phyloP scores from a whole-genome alignment of 1,140 invertebrate genomes.

The Drosophila watanabei region DNA sequence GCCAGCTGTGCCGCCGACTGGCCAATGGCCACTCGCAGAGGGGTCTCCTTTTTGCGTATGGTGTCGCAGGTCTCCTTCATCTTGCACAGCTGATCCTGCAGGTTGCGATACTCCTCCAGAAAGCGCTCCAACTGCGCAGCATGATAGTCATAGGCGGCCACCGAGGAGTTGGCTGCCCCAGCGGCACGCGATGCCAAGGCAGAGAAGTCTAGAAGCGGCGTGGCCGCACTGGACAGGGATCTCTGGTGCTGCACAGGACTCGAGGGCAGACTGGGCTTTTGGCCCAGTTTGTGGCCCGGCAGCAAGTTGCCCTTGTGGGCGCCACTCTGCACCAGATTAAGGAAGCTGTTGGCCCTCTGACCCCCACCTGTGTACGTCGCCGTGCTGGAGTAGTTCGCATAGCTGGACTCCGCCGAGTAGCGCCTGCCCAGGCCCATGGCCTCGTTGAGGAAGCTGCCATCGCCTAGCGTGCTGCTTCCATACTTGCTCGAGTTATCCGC shows the following conservation, averaged over 20 bases:
- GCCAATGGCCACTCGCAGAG: slow-evolving; percentile 79
- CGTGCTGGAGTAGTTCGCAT: slow-evolving; percentile 76
- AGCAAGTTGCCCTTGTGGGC: slow-evolving; percentile 59
- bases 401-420: slow-evolving; percentile 80
- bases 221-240: slow-evolving; percentile 79
- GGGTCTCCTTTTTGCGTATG: slow-evolving; percentile 87
- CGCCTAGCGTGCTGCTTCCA: slow-evolving; percentile 82
- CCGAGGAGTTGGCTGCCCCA: slow-evolving; percentile 84
- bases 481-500: slow-evolving; percentile 84
- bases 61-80: slow-evolving; percentile 92
- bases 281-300: slow-evolving; percentile 39
- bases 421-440: slow-evolving; percentile 74
- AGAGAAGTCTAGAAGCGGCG: slow-evolving; percentile 80
- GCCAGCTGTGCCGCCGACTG: slow-evolving; percentile 78
- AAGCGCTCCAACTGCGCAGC: slow-evolving; percentile 91
- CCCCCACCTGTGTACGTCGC: slow-evolving; percentile 74
- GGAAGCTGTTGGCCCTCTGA: slow-evolving; percentile 80
- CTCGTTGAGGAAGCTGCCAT: slow-evolving; percentile 80
- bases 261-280: slow-evolving; percentile 74
- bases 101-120: slow-evolving; percentile 90
- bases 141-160: slow-evolving; percentile 90
- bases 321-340: slow-evolving; percentile 80
- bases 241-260: slow-evolving; percentile 82
- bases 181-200: slow-evolving; percentile 65
- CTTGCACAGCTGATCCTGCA: slow-evolving; percentile 91